These are phyloP conservation scores for Lepidurus arcticus DNA, from an alignment of 1,140 invertebrate genomes.

Conservation along the genomic window DNA sequence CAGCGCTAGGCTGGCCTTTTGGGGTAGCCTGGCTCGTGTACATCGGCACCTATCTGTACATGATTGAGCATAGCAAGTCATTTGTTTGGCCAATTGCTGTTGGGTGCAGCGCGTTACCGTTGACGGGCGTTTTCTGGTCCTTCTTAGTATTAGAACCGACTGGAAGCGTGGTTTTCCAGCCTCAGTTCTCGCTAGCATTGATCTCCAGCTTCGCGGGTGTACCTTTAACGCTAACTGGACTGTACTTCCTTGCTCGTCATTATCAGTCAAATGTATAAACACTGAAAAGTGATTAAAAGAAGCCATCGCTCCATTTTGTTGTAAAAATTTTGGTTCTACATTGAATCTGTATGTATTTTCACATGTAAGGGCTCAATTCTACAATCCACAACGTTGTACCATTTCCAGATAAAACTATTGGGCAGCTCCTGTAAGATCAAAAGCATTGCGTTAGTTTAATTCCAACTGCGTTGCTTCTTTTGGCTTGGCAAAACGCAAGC, in stretches of 20 bases:
- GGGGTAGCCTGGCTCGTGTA: not conserved
- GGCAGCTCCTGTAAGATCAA: not conserved
- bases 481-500: not conserved
- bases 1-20: not conserved
- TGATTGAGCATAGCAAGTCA: not conserved
- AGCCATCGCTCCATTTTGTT: not conserved
- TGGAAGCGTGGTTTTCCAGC: not conserved
- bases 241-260: not conserved
- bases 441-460: not conserved
- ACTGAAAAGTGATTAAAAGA: not conserved
- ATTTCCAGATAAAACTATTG: not conserved
- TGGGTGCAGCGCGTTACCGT: not conserved
- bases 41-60: not conserved
- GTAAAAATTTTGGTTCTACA: not conserved
- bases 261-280: not conserved
- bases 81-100: not conserved
- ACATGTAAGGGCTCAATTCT: not conserved
- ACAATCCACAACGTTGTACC: not conserved
- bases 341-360: slow-evolving; percentile 6
- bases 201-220: not conserved
- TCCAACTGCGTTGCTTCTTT: not conserved
- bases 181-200: not conserved
- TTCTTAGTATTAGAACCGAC: not conserved
- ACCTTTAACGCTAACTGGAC: not conserved
- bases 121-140: not conserved